Evolutionary conservation across 2,113 vertebrate species (phyloP).

Genomic region (Hipposideros armiger): DNA sequence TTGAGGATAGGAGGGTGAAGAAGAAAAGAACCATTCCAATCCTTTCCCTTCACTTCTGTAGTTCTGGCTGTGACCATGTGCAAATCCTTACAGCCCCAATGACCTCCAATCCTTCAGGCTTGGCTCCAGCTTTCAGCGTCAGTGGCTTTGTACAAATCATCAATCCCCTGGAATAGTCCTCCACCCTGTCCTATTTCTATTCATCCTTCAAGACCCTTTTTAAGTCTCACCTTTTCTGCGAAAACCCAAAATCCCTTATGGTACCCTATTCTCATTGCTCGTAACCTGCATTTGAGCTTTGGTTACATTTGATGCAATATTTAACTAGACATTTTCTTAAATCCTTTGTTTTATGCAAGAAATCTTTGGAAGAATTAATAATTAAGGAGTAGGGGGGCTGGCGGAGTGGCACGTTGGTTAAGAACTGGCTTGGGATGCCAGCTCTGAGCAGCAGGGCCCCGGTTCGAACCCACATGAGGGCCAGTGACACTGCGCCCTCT

Average conservation of each 20-base stretch:
- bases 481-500: no score
- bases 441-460: no score
- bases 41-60: neutral
- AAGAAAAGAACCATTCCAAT: neutral
- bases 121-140: neutral
- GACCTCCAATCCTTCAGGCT: neutral
- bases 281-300: neutral
- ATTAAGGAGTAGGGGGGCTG: no score
- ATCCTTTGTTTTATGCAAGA: neutral
- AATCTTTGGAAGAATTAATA: neutral
- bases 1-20: neutral
- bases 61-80: neutral
- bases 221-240: neutral
- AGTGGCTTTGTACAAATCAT: neutral
- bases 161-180: no score
- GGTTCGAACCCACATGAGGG: no score
- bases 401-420: no score
- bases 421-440: no score
- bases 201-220: neutral
- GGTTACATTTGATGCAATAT: neutral
- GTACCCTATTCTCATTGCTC: neutral
- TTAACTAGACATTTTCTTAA: neutral
- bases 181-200: no score
- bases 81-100: neutral
- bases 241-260: neutral